Evolutionary conservation across 2,113 vertebrate species (phyloP).

Genomic region (Stegostoma tigrinum): DNA sequence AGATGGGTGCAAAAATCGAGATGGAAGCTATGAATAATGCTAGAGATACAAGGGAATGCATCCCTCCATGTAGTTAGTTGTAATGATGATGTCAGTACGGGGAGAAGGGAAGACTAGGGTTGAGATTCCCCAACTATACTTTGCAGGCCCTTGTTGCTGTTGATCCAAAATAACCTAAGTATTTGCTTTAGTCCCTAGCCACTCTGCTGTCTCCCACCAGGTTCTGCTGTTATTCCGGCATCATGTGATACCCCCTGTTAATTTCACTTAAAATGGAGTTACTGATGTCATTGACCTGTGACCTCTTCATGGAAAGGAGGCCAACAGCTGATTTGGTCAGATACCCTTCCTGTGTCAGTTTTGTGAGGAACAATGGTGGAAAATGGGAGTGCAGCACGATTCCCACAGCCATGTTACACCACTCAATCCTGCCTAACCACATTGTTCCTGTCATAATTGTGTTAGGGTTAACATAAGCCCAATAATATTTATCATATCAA

Average conservation of each 20-base stretch:
- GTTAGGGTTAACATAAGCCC: not conserved
- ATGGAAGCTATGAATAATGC: not conserved
- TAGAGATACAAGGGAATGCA: not conserved
- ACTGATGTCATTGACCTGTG: not conserved
- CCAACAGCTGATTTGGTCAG: not conserved
- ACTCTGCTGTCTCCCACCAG: not conserved
- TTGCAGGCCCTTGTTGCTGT: not conserved
- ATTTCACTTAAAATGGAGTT: not conserved
- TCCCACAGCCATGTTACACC: not conserved
- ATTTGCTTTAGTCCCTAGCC: not conserved
- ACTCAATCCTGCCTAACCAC: not conserved
- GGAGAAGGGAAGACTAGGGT: not conserved
- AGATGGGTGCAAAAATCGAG: not conserved
- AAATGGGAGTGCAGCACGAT: not conserved
- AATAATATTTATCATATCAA: not conserved
- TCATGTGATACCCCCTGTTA: not conserved
- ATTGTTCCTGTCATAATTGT: not conserved
- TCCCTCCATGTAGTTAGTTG: not conserved
- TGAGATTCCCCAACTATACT: not conserved
- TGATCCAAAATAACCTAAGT: not conserved
- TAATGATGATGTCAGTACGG: not conserved
- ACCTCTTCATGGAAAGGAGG: not conserved
- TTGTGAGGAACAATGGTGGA: not conserved
- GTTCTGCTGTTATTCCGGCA: not conserved
- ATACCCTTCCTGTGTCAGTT: not conserved